These are phyloP conservation scores for Tigriopus californicus DNA, from an alignment of 2,888 invertebrate genomes.

Conservation along the genomic window DNA sequence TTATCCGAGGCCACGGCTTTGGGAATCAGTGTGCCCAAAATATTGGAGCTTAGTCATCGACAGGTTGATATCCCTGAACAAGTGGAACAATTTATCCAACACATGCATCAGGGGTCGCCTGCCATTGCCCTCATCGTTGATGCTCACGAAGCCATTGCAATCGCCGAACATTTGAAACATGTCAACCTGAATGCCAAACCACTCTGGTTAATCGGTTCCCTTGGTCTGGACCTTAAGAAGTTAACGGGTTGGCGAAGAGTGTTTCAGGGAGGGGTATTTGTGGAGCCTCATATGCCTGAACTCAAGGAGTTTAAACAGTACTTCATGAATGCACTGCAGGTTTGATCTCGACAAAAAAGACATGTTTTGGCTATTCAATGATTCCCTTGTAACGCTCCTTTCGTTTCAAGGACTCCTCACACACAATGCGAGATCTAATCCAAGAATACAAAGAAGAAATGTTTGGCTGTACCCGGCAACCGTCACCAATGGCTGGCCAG, in stretches of 20 bases:
- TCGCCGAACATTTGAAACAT: slow-evolving; percentile 4
- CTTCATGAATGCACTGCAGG: background rate
- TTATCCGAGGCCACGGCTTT: slow-evolving; percentile 6
- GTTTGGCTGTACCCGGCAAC: slow-evolving; percentile 3
- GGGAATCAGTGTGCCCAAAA: slow-evolving; percentile 8
- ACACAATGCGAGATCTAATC: background rate
- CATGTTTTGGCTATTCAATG: background rate
- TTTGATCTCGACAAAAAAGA: background rate
- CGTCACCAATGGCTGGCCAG: background rate
- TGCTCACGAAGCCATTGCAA: background rate
- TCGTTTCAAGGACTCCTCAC: background rate
- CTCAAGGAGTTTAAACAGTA: slow-evolving; percentile 2
- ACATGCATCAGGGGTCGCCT: background rate
- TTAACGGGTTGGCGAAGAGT: slow-evolving; percentile 8
- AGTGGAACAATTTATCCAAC: background rate
- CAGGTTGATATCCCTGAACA: background rate
- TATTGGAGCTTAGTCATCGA: background rate
- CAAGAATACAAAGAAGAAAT: slow-evolving; percentile 11
- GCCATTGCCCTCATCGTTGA: slow-evolving; percentile 7
- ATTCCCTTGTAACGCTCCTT: too few species aligned
- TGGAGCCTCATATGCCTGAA: slow-evolving; percentile 14
- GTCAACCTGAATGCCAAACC: background rate
- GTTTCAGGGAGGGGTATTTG: slow-evolving; percentile 7
- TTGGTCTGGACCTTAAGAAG: slow-evolving; percentile 6
- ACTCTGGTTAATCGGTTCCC: slow-evolving; percentile 10